These are phyloP conservation scores for Eriocheir sinensis DNA, from an alignment of 1,140 invertebrate genomes.

Conservation along the genomic window DNA sequence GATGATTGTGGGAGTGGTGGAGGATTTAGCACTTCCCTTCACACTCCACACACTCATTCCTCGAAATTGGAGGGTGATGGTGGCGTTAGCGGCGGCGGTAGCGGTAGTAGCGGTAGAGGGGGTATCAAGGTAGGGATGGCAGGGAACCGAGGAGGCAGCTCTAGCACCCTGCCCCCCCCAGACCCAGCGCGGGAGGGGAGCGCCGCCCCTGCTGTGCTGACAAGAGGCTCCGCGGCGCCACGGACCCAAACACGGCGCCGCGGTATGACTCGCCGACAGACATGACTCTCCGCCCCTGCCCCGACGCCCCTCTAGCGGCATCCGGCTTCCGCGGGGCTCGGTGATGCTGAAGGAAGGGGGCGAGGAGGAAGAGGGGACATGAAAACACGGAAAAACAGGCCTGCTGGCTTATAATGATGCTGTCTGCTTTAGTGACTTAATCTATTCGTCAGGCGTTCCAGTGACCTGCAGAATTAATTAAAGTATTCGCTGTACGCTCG, in stretches of 20 bases:
- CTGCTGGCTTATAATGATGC: too few species aligned
- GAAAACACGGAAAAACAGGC: too few species aligned
- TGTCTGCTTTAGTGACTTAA: too few species aligned
- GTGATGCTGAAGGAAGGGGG: neutral
- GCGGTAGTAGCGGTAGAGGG: neutral
- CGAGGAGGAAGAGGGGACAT: neutral
- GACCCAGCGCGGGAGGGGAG: neutral
- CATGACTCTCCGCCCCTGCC: neutral
- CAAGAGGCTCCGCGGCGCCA: neutral
- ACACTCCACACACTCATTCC: too few species aligned
- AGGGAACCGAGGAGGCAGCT: too few species aligned
- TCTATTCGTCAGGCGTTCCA: too few species aligned
- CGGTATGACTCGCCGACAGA: neutral
- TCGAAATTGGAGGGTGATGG: too few species aligned
- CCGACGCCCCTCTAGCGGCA: neutral
- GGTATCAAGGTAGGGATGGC: too few species aligned
- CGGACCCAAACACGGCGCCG: conserved; percentile 9
- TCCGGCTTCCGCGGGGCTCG: neutral
- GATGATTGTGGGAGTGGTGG: neutral
- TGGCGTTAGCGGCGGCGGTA: neutral
- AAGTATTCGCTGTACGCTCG: too few species aligned
- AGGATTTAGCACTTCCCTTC: too few species aligned
- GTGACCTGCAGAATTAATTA: too few species aligned
- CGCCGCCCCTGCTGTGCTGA: neutral
- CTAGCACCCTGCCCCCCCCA: neutral